Percentiles rank a stretch among this genome's conserved stretches.
Conservation (phyloP, 1,140 invertebrate species). For the Copidosoma floridanum region DNA sequence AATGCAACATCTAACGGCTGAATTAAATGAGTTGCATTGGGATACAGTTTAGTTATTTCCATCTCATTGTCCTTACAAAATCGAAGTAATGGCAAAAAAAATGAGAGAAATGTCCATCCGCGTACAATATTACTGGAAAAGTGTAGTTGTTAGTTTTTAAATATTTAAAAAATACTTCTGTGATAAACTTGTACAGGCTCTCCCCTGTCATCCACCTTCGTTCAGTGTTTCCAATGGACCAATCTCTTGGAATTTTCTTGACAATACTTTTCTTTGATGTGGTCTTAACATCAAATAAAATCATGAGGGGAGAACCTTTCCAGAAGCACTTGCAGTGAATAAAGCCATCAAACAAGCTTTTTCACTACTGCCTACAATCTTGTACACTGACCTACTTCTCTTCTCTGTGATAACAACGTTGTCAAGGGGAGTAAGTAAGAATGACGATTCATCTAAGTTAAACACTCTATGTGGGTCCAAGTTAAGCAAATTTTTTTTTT, state of each 20-base stretch:
- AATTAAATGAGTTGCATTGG: conserved; percentile 7
- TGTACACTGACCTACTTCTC: conserved; percentile 44
- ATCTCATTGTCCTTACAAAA: conserved; percentile 41
- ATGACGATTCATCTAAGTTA: conserved; percentile 45
- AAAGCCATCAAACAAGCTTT: conserved; percentile 40
- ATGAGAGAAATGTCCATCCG: conserved; percentile 46
- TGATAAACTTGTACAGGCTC: conserved; percentile 23
- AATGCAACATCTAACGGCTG: conserved; percentile 10
- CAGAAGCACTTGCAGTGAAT: conserved; percentile 35
- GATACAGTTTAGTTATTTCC: not conserved
- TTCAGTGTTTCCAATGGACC: conserved; percentile 20
- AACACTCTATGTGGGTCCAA: conserved; percentile 34
- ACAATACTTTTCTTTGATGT: conserved; percentile 21
- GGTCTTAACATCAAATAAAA: conserved; percentile 35
- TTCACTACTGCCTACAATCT: conserved; percentile 33
- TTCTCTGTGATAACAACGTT: conserved; percentile 38
- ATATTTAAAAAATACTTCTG: conserved; percentile 26
- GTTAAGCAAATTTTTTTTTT: conserved; percentile 26
- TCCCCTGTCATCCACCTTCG: conserved; percentile 25
- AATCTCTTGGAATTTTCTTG: no score
- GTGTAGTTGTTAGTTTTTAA: conserved; percentile 26
- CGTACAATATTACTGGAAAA: conserved; percentile 42
- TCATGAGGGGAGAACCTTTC: conserved; percentile 36
- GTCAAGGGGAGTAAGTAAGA: conserved; percentile 40
- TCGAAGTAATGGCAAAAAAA: conserved; percentile 35